Conservation (phyloP, 2,888 invertebrate species). For the Priapulus caudatus region DNA sequence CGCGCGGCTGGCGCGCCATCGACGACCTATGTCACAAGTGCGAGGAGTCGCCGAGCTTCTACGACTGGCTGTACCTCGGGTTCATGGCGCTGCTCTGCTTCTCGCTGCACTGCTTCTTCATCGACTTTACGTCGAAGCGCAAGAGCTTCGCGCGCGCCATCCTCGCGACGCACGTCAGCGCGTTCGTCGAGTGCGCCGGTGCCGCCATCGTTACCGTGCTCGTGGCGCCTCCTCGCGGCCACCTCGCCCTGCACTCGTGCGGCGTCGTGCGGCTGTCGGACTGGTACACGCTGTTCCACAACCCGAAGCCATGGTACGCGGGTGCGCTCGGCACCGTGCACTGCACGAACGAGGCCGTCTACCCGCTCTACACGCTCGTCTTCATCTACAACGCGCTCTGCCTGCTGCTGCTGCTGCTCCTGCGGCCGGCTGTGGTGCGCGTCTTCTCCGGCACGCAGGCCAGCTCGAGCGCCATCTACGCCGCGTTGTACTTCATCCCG, state of each 20-base stretch:
- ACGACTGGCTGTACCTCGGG: conserved; percentile 80
- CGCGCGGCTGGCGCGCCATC: conserved; percentile 51
- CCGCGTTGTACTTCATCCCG: conserved; percentile 86
- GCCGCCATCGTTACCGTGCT: conserved; percentile 66
- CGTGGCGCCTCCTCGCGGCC: conserved; percentile 67
- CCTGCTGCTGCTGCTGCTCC: conserved; percentile 59
- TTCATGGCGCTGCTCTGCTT: conserved; percentile 83
- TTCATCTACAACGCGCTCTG: conserved; percentile 77
- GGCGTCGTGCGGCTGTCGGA: conserved; percentile 67
- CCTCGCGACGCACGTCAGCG: conserved; percentile 63
- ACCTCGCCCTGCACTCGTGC: conserved; percentile 62
- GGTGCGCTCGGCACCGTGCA: conserved; percentile 68
- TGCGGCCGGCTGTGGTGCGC: conserved; percentile 59
- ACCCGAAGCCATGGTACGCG: conserved; percentile 84
- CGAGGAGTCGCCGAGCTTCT: conserved; percentile 58
- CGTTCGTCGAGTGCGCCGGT: conserved; percentile 62
- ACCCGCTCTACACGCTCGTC: conserved; percentile 88
- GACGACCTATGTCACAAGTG: conserved; percentile 47
- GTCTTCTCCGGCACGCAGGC: conserved; percentile 33
- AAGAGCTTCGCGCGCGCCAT: conserved; percentile 63
- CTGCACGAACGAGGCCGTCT: conserved; percentile 95
- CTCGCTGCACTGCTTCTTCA: conserved; percentile 81
- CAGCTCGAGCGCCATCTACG: conserved; percentile 58
- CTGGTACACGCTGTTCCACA: conserved; percentile 91
- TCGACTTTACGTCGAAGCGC: conserved; percentile 59